Conservation (phyloP, 2,888 invertebrate species). For the Drosophila aldrichi region DNA sequence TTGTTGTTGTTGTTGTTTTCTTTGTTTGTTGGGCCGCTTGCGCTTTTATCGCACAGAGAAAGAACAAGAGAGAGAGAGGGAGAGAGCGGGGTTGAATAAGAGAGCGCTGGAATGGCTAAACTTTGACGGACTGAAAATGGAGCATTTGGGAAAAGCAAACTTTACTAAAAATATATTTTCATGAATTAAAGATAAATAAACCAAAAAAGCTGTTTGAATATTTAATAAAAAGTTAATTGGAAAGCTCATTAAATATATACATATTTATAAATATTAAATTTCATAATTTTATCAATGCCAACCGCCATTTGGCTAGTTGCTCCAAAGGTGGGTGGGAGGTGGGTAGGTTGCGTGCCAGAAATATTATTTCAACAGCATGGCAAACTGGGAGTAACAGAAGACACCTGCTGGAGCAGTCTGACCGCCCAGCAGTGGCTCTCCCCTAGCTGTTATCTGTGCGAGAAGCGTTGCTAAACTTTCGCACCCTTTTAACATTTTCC, state of each 20-base stretch:
- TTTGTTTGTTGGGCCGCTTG: conserved; percentile 40
- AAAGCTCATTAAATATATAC: not conserved
- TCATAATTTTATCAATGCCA: not conserved
- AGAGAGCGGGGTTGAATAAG: not conserved
- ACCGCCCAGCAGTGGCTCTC: conserved; percentile 60
- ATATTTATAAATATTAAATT: not conserved
- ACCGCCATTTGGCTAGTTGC: not conserved
- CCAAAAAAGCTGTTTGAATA: not conserved
- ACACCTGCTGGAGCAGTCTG: conserved; percentile 64
- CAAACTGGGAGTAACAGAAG: conserved; percentile 38
- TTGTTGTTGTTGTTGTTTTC: conserved; percentile 24
- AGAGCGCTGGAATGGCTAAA: conserved; percentile 36
- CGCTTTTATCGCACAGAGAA: conserved; percentile 51
- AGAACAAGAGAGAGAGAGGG: not conserved
- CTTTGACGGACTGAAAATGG: conserved; percentile 48
- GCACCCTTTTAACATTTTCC: conserved; percentile 69
- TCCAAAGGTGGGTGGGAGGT: conserved; percentile 3
- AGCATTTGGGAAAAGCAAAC: conserved; percentile 47
- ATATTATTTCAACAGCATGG: conserved; percentile 28
- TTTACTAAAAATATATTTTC: conserved; percentile 6
- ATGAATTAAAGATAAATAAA: not conserved
- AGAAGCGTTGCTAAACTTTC: conserved; percentile 68
- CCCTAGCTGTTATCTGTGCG: conserved; percentile 50
- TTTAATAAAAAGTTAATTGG: not conserved
- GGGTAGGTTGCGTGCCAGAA: not conserved